Percentiles rank a stretch among this genome's conserved stretches.
Evolutionary conservation across 2,113 vertebrate species (phyloP).

Genomic region (Mustela lutreola): DNA sequence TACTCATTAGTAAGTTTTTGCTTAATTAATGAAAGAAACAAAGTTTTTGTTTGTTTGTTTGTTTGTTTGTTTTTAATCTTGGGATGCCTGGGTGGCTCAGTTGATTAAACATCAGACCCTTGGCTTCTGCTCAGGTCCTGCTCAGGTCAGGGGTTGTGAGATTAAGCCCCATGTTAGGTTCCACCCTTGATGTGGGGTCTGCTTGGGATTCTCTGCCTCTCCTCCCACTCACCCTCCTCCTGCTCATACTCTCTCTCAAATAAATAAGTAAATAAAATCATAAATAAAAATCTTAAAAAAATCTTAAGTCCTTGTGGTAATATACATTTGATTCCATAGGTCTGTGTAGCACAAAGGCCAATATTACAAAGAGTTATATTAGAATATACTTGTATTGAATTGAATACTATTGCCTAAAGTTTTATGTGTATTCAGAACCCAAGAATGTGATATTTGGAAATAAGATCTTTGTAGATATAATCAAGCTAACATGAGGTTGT

Average conservation of each 20-base stretch:
- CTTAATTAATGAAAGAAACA: not conserved
- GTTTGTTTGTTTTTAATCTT: not conserved
- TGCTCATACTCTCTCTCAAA: not conserved
- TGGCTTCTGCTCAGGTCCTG: not conserved
- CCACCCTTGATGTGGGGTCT: not conserved
- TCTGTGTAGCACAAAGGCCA: not conserved
- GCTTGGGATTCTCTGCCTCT: not conserved
- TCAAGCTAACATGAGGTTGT: not conserved
- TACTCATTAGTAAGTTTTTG: not conserved
- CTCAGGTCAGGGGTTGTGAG: not conserved
- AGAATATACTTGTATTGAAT: not conserved
- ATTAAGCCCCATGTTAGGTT: not conserved
- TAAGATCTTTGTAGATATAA: not conserved
- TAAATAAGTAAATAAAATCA: not conserved
- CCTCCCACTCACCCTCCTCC: not conserved
- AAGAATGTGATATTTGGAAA: constrained; percentile 35
- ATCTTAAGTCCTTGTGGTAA: not conserved
- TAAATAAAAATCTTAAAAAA: not conserved
- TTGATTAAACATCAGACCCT: not conserved
- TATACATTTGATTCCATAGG: not conserved
- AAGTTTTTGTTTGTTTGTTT: not conserved
- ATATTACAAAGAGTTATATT: not conserved
- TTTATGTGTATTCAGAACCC: not conserved
- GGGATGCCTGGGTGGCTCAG: not conserved
- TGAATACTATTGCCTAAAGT: not conserved